Base-by-base conservation (phyloP, 2,888 invertebrate species). In the Spisula solida region DNA sequence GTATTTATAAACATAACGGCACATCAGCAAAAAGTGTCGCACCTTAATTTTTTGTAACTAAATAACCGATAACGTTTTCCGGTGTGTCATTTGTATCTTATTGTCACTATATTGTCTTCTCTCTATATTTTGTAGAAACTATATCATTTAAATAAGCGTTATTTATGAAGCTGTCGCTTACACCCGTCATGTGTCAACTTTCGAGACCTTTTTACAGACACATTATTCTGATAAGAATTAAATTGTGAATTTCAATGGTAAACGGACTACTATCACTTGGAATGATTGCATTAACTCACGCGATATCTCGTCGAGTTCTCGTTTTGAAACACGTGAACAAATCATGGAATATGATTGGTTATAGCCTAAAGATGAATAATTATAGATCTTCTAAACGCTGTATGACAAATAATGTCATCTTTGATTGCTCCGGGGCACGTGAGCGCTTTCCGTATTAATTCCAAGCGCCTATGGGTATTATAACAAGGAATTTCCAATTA, bases 371-470 rank as follows among this genome's bases (percentile, higher is more conserved):
- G 84, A 84, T 78, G 84, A 78, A 84, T 78, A 84, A 48, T 78
- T 83, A 83, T 83, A 29, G 48, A 70, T 48, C n/a, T 29, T 83
- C 75, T 48, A 84, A 78, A 84, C 78, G 34, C 55, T 84, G 51
- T 84, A 78, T 84, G 84, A 78, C 84, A 78, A 78, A 70, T 29
- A 55, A 31, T 78, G 84, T 34, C 84, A 84, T 48, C 51, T 84
- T 78, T 84, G 55, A 84, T 66, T 78, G 79, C 51, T 78, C 78
- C 29, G 70, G 75, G 79, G 75, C 84, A 84, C 78, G 55, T 78
- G 47, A 84, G 29, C 60, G 34, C 56, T 60, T 60, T 34, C 8
- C 34, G 31, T 60, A 34, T 34, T 82, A 41, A 82, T 82, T 56
- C 82, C 31, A 82, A 31, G 82, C 82, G n/a, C 55, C 82, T 60